phyloP scores from a whole-genome alignment of 2,113 vertebrate genomes.

The Osmerus eperlanus region DNA sequence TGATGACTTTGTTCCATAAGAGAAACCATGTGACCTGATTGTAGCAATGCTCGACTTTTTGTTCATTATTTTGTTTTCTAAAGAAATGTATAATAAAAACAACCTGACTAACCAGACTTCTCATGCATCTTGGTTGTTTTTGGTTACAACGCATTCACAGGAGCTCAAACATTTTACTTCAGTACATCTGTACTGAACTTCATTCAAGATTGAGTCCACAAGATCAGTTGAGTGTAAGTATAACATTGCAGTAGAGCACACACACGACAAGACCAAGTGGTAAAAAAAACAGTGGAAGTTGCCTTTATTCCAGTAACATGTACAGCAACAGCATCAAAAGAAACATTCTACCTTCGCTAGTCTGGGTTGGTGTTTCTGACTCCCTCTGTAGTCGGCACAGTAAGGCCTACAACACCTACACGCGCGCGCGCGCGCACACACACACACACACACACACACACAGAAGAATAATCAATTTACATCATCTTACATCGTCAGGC shows the following conservation, averaged over 20 bases:
- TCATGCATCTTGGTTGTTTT: too few relatives aligned
- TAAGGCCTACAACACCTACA: neutral
- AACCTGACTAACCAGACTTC: too few relatives aligned
- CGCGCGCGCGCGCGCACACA: neutral
- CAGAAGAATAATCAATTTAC: slow-evolving; percentile 48
- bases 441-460: slow-evolving; percentile 5
- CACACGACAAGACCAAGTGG: slow-evolving; percentile 23
- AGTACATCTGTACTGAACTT: too few relatives aligned
- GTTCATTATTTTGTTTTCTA: too few relatives aligned
- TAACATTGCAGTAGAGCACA: slow-evolving; percentile 7
- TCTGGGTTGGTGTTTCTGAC: neutral
- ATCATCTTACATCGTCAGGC: slow-evolving; percentile 56
- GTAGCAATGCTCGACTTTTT: too few relatives aligned
- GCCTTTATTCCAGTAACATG: slow-evolving; percentile 78
- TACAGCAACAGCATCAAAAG: slow-evolving; percentile 80
- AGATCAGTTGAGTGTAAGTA: too few relatives aligned
- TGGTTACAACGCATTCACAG: too few relatives aligned
- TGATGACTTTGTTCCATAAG: too few relatives aligned
- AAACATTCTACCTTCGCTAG: slow-evolving; percentile 7
- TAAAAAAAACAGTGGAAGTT: slow-evolving; percentile 71
- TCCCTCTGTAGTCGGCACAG: neutral
- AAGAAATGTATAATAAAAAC: too few relatives aligned
- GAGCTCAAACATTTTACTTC: too few relatives aligned
- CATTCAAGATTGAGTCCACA: too few relatives aligned
- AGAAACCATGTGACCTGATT: too few relatives aligned